Percentiles rank a stretch among this genome's conserved stretches.
These are phyloP conservation scores for Panzeria rudis DNA, from an alignment of 2,888 invertebrate genomes.

Conservation along the genomic window DNA sequence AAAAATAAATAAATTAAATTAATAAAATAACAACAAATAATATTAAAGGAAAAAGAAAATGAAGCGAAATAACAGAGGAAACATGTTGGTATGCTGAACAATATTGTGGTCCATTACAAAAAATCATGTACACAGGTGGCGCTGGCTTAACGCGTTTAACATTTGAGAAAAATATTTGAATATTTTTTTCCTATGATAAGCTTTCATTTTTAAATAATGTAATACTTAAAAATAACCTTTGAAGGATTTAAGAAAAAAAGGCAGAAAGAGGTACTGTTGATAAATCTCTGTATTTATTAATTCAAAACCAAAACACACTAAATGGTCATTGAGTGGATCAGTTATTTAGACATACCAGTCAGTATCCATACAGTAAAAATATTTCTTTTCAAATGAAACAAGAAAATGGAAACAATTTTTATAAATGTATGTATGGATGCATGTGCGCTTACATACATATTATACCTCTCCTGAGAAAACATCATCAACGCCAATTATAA, in stretches of 20 bases:
- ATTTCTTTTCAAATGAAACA: conserved; percentile 38
- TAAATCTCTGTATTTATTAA: conserved; percentile 7
- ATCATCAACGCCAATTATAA: conserved; percentile 73
- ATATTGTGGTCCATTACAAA: conserved; percentile 63
- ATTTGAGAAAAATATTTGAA: neutral
- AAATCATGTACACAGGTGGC: conserved; percentile 41
- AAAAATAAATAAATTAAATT: conserved; percentile 57
- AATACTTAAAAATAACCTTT: neutral
- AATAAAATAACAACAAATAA: conserved; percentile 42
- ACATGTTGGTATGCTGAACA: conserved; percentile 67
- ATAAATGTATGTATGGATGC: conserved; percentile 6
- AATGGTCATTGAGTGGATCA: conserved; percentile 6
- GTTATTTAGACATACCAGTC: conserved; percentile 14
- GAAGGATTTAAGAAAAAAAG: neutral
- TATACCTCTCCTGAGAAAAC: conserved; percentile 68
- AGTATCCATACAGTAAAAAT: conserved; percentile 7
- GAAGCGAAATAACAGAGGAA: conserved; percentile 46
- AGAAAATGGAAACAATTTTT: conserved; percentile 33
- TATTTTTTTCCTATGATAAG: too few species aligned
- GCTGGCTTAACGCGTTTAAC: conserved; percentile 1
- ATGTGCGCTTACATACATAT: neutral
- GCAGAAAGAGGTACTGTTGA: neutral
- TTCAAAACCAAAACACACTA: conserved; percentile 6
- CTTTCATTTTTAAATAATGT: too few species aligned
- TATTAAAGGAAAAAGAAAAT: neutral